Conservation (phyloP, 37 sponge, comb jelly and placozoan species). For the Hormiphora californensis region DNA sequence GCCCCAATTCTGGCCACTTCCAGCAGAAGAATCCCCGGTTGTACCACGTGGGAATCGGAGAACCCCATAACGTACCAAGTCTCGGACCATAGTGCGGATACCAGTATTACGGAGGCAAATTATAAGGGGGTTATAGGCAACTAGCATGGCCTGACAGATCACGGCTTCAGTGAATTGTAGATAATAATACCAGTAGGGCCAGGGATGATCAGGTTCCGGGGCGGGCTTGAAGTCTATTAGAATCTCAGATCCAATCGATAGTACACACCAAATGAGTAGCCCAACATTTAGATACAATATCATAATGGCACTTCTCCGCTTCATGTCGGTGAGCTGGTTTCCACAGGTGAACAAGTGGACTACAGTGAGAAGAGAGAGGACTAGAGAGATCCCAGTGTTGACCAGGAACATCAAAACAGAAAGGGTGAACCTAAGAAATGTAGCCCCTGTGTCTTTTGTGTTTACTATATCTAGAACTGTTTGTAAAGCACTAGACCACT, state of each 20-base stretch:
- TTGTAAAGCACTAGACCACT: background rate
- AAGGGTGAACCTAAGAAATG: background rate
- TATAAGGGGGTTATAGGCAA: background rate
- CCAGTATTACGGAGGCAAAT: background rate
- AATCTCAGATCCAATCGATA: background rate
- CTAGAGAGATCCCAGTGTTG: background rate
- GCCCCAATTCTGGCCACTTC: no score
- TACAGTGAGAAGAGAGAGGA: background rate
- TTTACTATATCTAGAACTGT: background rate
- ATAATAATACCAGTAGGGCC: background rate
- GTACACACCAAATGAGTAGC: background rate
- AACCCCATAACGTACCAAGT: conserved; percentile 11
- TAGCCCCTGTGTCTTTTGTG: background rate
- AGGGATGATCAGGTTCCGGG: background rate
- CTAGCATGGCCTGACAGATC: background rate
- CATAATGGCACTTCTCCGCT: background rate
- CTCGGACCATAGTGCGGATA: background rate
- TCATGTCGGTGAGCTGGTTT: background rate
- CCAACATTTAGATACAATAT: background rate
- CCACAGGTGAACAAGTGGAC: background rate
- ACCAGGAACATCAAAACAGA: background rate
- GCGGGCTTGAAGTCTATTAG: background rate
- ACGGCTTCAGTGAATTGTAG: background rate
- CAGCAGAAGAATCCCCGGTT: background rate
- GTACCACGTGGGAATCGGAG: no score